Evolutionary conservation across 2,113 vertebrate genomes (phyloP).

Genomic region (Platichthys flesus): DNA sequence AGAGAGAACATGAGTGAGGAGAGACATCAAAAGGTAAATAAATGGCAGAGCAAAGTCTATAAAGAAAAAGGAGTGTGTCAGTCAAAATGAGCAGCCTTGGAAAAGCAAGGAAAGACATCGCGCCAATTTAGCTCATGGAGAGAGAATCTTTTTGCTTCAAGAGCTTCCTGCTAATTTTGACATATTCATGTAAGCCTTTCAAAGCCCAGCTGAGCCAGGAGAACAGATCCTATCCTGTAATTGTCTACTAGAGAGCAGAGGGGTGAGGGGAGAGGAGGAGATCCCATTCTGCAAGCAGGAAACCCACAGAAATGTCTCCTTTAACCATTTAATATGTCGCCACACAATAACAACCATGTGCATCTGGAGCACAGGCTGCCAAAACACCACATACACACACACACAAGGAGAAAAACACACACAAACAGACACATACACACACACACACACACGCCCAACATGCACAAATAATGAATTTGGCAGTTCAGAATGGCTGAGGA

Average conservation of each 20-base stretch:
- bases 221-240: conserved; percentile 81
- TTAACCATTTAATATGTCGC: conserved; percentile 86
- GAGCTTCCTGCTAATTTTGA: conserved; percentile 83
- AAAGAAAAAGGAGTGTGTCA: conserved; percentile 34
- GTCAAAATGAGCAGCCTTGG: conserved; percentile 51
- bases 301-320: conserved; percentile 84
- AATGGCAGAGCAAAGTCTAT: conserved; percentile 29
- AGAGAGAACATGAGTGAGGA: conserved; percentile 44
- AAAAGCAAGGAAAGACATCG: conserved; percentile 60
- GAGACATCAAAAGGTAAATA: conserved; percentile 41
- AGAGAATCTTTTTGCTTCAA: conserved; percentile 63
- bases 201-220: conserved; percentile 85
- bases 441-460: conserved; percentile 41
- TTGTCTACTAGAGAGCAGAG: conserved; percentile 80
- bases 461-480: conserved; percentile 70
- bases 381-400: conserved; percentile 57
- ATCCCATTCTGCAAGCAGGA: conserved; percentile 86
- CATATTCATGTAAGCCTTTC: conserved; percentile 81
- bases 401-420: no score
- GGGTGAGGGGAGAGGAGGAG: conserved; percentile 73
- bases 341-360: conserved; percentile 85
- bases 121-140: conserved; percentile 64
- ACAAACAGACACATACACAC: conserved; percentile 33
- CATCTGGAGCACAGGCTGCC: conserved; percentile 86
- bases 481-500: conserved; percentile 67